These are phyloP conservation scores for Nanorana parkeri DNA, from an alignment of 2,113 vertebrate species.

Conservation along the genomic window DNA sequence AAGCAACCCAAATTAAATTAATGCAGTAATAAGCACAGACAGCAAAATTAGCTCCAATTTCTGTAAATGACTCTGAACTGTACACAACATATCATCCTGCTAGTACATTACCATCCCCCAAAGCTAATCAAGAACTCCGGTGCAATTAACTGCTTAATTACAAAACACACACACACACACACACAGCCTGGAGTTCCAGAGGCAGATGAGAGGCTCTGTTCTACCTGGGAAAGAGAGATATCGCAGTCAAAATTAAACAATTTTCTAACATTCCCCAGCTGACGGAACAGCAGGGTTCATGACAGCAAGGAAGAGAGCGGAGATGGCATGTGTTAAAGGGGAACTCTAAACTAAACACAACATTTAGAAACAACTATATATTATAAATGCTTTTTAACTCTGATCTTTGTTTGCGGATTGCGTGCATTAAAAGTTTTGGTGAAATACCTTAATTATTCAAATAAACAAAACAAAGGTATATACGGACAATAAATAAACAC, in stretches of 20 bases:
- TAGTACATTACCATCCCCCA: constrained; percentile 97
- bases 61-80: constrained; percentile 99
- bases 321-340: neutral
- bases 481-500: too few relatives aligned
- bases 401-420: too few relatives aligned
- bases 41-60: constrained; percentile 99
- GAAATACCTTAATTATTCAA: too few relatives aligned
- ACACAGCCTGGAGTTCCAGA: constrained; percentile 67
- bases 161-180: constrained; percentile 75
- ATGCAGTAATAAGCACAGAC: constrained; percentile 99
- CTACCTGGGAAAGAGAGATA: constrained; percentile 53
- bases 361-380: too few relatives aligned
- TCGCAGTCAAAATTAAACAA: constrained; percentile 55
- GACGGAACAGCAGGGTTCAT: constrained; percentile 37
- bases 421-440: too few relatives aligned
- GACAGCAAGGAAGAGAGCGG: neutral
- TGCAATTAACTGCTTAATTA: constrained; percentile 99
- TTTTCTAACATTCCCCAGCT: constrained; percentile 46
- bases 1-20: constrained; percentile 99
- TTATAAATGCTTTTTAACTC: too few relatives aligned
- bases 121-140: constrained; percentile 99
- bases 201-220: constrained; percentile 60
- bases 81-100: constrained; percentile 98
- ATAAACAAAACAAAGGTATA: too few relatives aligned
- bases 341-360: too few relatives aligned